phyloP scores from a whole-genome alignment of 30 jellyfish, hydroid and myxozoan species.

The Pelagia noctiluca region DNA sequence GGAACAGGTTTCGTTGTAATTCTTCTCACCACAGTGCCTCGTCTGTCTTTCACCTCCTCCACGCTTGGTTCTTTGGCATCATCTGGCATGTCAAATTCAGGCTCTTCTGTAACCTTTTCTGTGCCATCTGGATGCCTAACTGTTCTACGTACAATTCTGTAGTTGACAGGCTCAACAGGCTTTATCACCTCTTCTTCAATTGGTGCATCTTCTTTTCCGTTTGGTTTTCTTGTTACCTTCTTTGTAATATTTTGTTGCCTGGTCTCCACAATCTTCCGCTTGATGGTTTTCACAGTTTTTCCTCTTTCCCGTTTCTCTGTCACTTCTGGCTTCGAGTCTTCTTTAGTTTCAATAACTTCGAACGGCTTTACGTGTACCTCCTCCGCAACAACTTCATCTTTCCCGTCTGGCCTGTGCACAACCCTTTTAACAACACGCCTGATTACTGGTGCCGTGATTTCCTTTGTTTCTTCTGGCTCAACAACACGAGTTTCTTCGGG shows the following conservation, averaged over 20 bases:
- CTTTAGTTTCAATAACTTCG: not conserved
- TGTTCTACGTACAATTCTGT: not conserved
- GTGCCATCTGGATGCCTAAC: not conserved
- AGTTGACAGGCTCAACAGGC: constrained; percentile 3
- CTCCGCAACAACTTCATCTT: not conserved
- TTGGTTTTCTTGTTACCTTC: not conserved
- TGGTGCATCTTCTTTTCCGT: not conserved
- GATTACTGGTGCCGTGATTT: not conserved
- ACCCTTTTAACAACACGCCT: not conserved
- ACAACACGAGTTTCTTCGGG: not conserved
- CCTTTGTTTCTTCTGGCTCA: constrained; percentile 2
- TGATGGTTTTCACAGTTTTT: not conserved
- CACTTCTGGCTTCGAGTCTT: not conserved
- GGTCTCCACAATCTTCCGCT: not conserved
- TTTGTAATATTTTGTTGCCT: not conserved
- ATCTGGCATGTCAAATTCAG: not conserved
- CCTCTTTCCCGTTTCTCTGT: not conserved
- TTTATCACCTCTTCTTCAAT: not conserved
- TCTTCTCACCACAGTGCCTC: not conserved
- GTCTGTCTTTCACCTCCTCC: not conserved
- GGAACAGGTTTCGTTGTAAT: not conserved
- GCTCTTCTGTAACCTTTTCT: not conserved
- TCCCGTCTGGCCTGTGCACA: not conserved
- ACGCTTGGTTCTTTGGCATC: not conserved
- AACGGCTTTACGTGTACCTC: not conserved